Base-by-base conservation (phyloP, 2,888 invertebrate genomes). In the Meganola albula region DNA sequence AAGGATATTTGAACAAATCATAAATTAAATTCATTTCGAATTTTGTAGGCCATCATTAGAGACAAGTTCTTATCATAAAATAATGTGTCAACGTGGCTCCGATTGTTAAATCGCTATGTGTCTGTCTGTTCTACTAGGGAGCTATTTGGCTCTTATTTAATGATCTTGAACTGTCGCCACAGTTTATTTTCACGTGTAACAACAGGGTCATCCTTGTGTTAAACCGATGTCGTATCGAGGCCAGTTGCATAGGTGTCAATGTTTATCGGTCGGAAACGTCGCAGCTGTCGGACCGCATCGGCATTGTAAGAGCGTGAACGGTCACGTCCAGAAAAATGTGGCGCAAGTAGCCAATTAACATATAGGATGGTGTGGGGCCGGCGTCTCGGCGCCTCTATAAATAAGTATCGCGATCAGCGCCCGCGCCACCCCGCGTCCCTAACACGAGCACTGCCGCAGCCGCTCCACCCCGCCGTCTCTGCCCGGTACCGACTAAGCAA, bases 291-390 rank as follows among this genome's bases (percentile, higher is more conserved):
- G 63, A 64, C 67, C 77, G 74, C 78, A 82, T 74, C 77, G 79
- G 69, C 67, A 72, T 58, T 56, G 66, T 63, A 58, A 58, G 64
- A 70, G 64, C 70, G 64, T 63, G 70, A 70, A 68, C 74, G 66
- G 69, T 71, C 71, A 70, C 75, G 70, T 75, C 67, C 66, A 71
- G 74, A 78, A 82, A 83, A 79, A 82, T 76, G 74, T 74, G 71
- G 67, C 69, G 66, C 76, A 73, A 79, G 79, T 74, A 75, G 74
- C 77, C 75, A 80, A 80, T 82, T 83, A 79, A 77, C 74, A 74
- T 68, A 75, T 65, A 72, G 68, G 70, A 76, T 76, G 74, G 74
- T 66, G 70, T 66, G 76, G 68, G 75, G 82, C 76, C 76, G 71
- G 70, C 74, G 77, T 74, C 76, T 74, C 78, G 73, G 64, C 74